phyloP scores from a whole-genome alignment of 35 echinoderm and acorn worm genomes.

The Apostichopus japonicus region DNA sequence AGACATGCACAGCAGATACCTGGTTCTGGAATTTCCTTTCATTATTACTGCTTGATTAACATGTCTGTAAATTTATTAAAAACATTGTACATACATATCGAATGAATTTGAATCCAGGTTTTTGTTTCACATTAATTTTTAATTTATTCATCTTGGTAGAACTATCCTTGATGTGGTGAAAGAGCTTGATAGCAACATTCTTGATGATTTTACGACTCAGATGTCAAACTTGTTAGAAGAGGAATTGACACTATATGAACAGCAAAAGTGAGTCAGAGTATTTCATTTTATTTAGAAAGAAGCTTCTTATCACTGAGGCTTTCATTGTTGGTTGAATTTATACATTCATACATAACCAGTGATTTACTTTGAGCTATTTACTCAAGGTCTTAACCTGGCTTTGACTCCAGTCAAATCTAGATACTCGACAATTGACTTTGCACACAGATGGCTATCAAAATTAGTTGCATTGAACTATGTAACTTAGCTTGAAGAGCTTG shows the following conservation, averaged over 20 bases:
- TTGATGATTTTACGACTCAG: conserved; percentile 32
- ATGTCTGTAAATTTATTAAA: too few species aligned
- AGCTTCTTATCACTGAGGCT: not conserved
- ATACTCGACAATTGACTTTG: too few species aligned
- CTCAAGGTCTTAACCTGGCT: too few species aligned
- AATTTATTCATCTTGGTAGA: conserved; percentile 25
- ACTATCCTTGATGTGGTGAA: conserved; percentile 71
- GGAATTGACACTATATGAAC: conserved; percentile 76
- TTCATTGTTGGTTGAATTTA: not conserved
- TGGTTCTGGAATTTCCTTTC: not conserved
- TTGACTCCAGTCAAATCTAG: too few species aligned
- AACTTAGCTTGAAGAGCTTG: too few species aligned
- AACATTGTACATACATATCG: too few species aligned
- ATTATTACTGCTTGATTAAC: too few species aligned
- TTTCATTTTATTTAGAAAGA: not conserved
- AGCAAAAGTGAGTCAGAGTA: conserved; percentile 59
- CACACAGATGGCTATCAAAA: too few species aligned
- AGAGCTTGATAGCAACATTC: conserved; percentile 55
- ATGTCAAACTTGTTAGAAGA: conserved; percentile 50
- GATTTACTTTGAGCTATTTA: too few species aligned
- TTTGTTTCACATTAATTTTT: not conserved
- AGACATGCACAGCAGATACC: not conserved
- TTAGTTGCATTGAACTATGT: too few species aligned
- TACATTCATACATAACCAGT: too few species aligned
- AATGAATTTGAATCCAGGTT: too few species aligned